These are phyloP conservation scores for Empidonax traillii DNA, from an alignment of 2,113 vertebrate species.

Conservation along the genomic window DNA sequence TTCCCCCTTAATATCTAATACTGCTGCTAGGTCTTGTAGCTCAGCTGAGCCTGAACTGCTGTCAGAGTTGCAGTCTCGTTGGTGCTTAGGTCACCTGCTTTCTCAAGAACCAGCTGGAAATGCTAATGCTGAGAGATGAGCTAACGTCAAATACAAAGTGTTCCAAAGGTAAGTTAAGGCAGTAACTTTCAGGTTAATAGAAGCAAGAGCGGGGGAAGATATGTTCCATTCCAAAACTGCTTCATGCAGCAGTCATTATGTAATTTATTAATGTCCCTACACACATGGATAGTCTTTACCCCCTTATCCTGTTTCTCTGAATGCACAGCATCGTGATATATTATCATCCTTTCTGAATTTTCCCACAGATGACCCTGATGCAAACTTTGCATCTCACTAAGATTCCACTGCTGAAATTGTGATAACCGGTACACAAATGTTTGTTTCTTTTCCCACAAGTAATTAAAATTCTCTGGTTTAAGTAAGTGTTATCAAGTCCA, in stretches of 20 bases:
- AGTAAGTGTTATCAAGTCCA: slow-evolving; percentile 60
- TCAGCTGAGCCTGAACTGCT: neutral
- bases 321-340: slow-evolving; percentile 12
- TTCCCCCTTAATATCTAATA: neutral
- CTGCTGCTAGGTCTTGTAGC: neutral
- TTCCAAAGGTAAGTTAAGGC: slow-evolving; percentile 26
- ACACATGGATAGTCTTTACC: neutral
- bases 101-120: neutral
- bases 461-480: slow-evolving; percentile 74
- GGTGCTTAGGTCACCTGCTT: neutral
- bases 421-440: slow-evolving; percentile 52
- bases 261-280: slow-evolving; percentile 40
- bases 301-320: neutral
- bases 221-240: neutral
- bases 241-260: slow-evolving; percentile 45
- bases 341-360: slow-evolving; percentile 57
- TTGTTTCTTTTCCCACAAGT: slow-evolving; percentile 63
- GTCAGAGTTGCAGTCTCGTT: neutral
- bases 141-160: neutral
- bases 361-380: slow-evolving; percentile 65
- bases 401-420: slow-evolving; percentile 53
- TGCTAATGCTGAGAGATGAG: slow-evolving; percentile 7
- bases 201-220: slow-evolving; percentile 2
- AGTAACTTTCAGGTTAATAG: neutral
- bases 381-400: slow-evolving; percentile 63